Base-by-base conservation (phyloP, 2,113 vertebrate genomes). In the Uropsilus gracilis region DNA sequence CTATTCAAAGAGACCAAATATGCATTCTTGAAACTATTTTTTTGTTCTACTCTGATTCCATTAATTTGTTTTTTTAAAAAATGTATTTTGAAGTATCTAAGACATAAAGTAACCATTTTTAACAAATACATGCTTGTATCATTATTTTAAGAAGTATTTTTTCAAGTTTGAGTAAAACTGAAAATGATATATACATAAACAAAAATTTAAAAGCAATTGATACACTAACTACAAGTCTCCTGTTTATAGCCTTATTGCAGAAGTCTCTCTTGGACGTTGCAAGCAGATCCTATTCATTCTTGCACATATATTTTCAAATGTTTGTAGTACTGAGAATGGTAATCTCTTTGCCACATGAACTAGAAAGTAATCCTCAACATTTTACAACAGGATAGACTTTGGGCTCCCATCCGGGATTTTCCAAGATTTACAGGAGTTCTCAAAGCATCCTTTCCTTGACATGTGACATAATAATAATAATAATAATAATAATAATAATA, bases 81-180 rank as follows among this genome's bases (percentile, higher is more conserved):
- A 80, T 26, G 0, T 91, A 59, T 72, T 91, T 81, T 80, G 77
- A 84, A 95, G 76, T 93, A 93, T 84, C 80, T 81, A 87, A 75
- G 75, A 44, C 44, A 53, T 63, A 76, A 34, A 78, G 64, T 28
- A 37, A 37, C 39, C 68, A 76, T 26, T 89, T 89, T 94, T 32
- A 72, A 7, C 28, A 81, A 48, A 86, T 11, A n/a, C 71, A 57
- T 13, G 5, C 11, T 50, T 72, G 7, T 2, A 72, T 68, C 6
- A 18, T 6, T 10, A 69, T 4, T 59, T 95, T 84, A 95, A 85
- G 30, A 93, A 81, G 66, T 91, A 72, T 89, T 87, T n/a, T 32
- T 20, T 86, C 46, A 92, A 71, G 7, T 55, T 76, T 76, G 76
- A 64, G 46, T 91, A 46, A 64, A 82, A 39, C 71, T 44, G 77